phyloP scores from a whole-genome alignment of 2,797 vertebrate genomes.

The Acipenser ruthenus region DNA sequence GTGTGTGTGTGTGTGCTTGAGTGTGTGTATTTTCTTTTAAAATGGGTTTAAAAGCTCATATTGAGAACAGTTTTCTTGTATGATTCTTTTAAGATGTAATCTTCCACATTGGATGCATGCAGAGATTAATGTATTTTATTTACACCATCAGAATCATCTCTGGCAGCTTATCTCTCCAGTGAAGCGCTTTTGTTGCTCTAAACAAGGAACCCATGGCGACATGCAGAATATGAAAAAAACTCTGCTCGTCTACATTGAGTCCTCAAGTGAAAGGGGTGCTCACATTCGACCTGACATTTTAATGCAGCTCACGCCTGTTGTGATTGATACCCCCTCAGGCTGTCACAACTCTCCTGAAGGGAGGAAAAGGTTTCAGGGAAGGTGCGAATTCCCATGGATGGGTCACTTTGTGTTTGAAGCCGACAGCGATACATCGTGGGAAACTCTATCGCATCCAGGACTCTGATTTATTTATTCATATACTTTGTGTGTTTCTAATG shows the following conservation, averaged over 20 bases:
- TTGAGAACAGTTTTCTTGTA: too few species aligned
- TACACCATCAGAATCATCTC: constrained; percentile 5
- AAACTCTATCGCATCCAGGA: constrained; percentile 18
- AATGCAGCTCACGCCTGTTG: constrained; percentile 29
- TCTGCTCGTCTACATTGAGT: background rate
- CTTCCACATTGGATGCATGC: background rate
- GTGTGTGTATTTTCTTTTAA: too few species aligned
- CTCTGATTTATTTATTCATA: constrained; percentile 35
- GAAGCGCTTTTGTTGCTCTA: constrained; percentile 31
- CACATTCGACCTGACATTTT: constrained; percentile 31
- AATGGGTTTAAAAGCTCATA: too few species aligned
- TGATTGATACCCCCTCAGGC: constrained; percentile 16
- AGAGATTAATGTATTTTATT: constrained; percentile 11
- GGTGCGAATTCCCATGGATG: constrained; percentile 17
- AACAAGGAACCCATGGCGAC: constrained; percentile 19
- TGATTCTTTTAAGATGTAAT: too few species aligned
- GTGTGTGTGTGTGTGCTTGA: too few species aligned
- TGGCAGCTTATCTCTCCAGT: constrained; percentile 16
- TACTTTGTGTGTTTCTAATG: constrained; percentile 23
- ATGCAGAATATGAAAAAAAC: constrained; percentile 4
- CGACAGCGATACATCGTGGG: constrained; percentile 23
- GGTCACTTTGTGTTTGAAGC: constrained; percentile 9
- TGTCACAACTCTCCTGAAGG: constrained; percentile 13
- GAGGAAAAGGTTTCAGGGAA: constrained; percentile 12
- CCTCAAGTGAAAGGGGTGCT: constrained; percentile 4